These are phyloP conservation scores for Isichthys henryi DNA, from an alignment of 2,113 vertebrate genomes.

Conservation along the genomic window DNA sequence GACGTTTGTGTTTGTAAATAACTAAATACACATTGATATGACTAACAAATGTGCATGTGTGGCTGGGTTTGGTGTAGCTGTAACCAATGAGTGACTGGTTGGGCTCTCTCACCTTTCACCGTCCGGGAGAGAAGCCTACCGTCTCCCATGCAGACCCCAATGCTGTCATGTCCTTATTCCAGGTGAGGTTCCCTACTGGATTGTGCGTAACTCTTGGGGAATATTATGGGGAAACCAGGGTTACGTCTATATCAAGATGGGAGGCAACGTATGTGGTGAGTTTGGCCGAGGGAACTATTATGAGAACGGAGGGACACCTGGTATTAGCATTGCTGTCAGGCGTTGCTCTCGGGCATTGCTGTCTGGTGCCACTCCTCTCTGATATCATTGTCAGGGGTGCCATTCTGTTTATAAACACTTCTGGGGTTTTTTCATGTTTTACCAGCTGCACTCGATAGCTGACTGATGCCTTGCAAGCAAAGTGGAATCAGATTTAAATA, in stretches of 20 bases:
- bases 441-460: background rate
- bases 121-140: background rate
- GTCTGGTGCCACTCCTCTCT: background rate
- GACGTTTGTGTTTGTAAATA: background rate
- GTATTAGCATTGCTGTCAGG: background rate
- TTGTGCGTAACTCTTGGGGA: constrained; percentile 88
- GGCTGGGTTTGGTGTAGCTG: background rate
- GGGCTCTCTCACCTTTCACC: background rate
- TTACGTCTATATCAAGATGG: constrained; percentile 79
- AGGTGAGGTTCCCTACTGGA: constrained; percentile 81
- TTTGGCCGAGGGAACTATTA: background rate
- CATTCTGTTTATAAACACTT: background rate
- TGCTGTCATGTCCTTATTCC: background rate
- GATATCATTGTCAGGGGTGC: background rate
- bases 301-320: background rate
- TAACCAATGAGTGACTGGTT: background rate
- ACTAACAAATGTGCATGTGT: background rate
- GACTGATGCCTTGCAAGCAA: background rate
- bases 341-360: background rate
- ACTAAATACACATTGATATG: no score
- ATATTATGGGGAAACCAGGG: constrained; percentile 74
- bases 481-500: background rate
- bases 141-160: background rate
- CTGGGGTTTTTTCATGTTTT: background rate
- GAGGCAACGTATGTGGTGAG: constrained; percentile 77